These are phyloP conservation scores for Pachycephala philippinensis DNA, from an alignment of 2,113 vertebrate species.

Conservation along the genomic window DNA sequence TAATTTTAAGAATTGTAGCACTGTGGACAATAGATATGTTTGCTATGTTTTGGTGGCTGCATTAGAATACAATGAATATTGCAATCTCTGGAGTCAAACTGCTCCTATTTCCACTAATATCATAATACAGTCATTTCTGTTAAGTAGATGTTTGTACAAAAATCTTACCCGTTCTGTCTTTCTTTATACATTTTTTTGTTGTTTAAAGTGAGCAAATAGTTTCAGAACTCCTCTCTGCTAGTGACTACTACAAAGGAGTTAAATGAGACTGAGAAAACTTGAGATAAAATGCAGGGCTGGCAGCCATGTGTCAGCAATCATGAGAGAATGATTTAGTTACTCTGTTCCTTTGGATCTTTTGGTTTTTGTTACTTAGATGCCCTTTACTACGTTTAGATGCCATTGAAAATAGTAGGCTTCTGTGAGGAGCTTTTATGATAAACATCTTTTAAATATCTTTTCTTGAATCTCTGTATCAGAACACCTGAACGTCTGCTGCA, in stretches of 20 bases:
- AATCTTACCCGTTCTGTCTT: not conserved
- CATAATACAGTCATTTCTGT: not conserved
- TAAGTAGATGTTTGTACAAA: slow-evolving; percentile 22
- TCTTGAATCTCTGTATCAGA: slow-evolving; percentile 2
- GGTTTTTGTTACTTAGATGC: slow-evolving; percentile 14
- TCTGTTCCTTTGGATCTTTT: slow-evolving; percentile 5
- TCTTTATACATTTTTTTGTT: not conserved
- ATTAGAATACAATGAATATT: slow-evolving; percentile 9
- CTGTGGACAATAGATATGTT: slow-evolving; percentile 2
- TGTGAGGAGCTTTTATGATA: slow-evolving; percentile 18
- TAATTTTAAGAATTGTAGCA: slow-evolving; percentile 1
- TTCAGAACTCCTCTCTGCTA: not conserved
- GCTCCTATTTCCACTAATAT: slow-evolving; percentile 20
- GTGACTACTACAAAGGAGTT: not conserved
- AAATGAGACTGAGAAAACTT: not conserved
- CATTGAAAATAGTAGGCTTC: not conserved
- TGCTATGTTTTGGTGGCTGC: slow-evolving; percentile 35
- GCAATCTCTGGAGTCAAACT: slow-evolving; percentile 32
- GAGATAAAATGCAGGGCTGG: not conserved
- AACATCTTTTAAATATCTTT: slow-evolving; percentile 15
- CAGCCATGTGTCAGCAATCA: not conserved
- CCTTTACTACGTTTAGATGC: not conserved
- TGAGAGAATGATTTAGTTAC: slow-evolving; percentile 2
- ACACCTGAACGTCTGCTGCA: slow-evolving; percentile 25
- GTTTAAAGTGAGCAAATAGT: not conserved